Conservation (phyloP, 2,888 invertebrate genomes). For the Rhabditoides inermis region DNA sequence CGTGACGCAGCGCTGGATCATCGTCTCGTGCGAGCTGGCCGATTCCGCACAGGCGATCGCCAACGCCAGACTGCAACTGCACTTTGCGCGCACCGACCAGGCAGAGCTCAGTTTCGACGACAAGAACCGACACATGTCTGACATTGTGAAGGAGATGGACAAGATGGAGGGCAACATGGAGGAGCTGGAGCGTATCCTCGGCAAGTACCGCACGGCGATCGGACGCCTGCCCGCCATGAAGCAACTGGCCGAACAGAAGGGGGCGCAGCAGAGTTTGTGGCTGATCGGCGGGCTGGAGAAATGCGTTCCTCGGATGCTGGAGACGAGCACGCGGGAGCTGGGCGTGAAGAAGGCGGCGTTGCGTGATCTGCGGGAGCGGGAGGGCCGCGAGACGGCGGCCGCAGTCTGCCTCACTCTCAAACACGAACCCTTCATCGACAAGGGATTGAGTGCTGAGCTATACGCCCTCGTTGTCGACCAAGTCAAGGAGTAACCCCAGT, state of each 20-base stretch:
- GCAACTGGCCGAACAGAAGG: constrained; percentile 15
- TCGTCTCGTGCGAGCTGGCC: constrained; percentile 11
- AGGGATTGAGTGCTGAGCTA: constrained; percentile 13
- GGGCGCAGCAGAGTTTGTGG: constrained; percentile 7
- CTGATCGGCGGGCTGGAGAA: constrained; percentile 18
- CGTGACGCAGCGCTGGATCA: constrained; percentile 29
- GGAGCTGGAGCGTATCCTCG: constrained; percentile 20
- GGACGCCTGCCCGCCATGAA: constrained; percentile 19
- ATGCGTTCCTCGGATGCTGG: constrained; percentile 16
- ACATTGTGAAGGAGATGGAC: constrained; percentile 14
- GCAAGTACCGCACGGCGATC: constrained; percentile 21
- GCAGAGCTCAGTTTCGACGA: constrained; percentile 3
- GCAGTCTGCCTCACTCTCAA: constrained; percentile 18
- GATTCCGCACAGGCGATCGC: constrained; percentile 14
- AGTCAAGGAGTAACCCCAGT: neutral
- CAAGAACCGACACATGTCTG: constrained; percentile 5
- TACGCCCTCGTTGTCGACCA: neutral
- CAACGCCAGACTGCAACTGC: constrained; percentile 20
- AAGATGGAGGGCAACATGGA: constrained; percentile 13
- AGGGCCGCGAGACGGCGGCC: constrained; percentile 20
- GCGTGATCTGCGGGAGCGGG: constrained; percentile 17
- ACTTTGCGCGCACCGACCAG: constrained; percentile 10
- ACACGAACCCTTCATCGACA: constrained; percentile 28
- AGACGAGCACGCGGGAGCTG: constrained; percentile 20
- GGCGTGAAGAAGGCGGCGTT: constrained; percentile 11